phyloP scores from a whole-genome alignment of 2,797 vertebrate species.

The Tangara arthus region DNA sequence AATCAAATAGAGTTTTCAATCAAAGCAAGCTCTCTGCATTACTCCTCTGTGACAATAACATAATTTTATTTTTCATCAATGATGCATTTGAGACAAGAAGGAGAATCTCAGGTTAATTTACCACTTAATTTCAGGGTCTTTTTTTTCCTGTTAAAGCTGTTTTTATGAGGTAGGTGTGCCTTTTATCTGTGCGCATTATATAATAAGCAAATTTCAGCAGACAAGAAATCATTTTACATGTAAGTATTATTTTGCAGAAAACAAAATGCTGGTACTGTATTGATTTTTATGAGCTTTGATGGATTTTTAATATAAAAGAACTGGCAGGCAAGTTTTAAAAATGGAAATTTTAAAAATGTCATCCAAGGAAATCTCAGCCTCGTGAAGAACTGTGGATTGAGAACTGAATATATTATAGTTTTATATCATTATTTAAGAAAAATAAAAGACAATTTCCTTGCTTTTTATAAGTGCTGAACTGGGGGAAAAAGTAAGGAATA shows the following conservation, averaged over 20 bases:
- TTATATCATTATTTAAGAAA: not conserved
- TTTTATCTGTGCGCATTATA: not conserved
- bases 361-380: not conserved
- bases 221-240: not conserved
- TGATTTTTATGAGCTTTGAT: not conserved
- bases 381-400: not conserved
- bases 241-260: not conserved
- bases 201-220: not conserved
- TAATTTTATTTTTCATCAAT: not conserved
- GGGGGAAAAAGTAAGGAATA: not conserved
- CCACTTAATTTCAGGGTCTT: not conserved
- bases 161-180: not conserved
- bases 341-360: not conserved
- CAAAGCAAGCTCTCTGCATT: not conserved
- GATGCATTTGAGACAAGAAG: not conserved
- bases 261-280: not conserved
- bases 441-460: not conserved
- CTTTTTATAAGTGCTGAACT: slow-evolving; percentile 31
- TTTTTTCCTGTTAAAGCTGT: not conserved
- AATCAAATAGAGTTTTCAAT: not conserved
- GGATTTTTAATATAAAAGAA: not conserved
- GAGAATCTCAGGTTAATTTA: not conserved
- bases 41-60: not conserved
- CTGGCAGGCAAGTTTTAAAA: not conserved
- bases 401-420: not conserved